Conservation (phyloP, 2,113 vertebrate species). For the Lepus americanus region DNA sequence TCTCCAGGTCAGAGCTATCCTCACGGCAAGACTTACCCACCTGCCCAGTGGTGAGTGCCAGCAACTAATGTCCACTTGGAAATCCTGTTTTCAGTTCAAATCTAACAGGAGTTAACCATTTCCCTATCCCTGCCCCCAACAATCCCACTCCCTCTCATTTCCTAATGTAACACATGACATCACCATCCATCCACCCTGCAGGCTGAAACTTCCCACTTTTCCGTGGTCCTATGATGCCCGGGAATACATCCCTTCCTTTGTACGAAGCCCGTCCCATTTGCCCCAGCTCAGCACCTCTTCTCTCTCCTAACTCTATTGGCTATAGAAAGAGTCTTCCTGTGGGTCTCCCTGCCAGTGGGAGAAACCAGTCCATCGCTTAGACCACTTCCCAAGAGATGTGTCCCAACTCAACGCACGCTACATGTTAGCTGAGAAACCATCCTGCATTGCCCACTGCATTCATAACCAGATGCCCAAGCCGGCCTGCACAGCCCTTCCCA, state of each 20-base stretch:
- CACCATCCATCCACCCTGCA: neutral
- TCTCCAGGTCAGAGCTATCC: neutral
- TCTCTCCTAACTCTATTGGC: neutral
- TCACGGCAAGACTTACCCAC: neutral
- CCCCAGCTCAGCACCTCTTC: neutral
- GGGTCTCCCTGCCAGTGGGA: neutral
- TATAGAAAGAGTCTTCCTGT: neutral
- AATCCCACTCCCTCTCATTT: neutral
- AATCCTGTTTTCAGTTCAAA: neutral
- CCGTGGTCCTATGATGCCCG: too few relatives aligned
- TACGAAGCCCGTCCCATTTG: neutral
- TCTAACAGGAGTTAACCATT: neutral
- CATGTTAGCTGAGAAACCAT: neutral
- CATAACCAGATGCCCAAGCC: neutral
- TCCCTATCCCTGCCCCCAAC: neutral
- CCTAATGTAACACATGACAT: neutral
- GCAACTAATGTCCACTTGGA: neutral
- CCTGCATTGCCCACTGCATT: neutral
- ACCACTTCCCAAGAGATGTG: neutral
- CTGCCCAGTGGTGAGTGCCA: neutral
- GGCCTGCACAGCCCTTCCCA: neutral
- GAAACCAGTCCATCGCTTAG: neutral
- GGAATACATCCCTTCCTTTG: neutral
- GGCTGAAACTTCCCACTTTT: neutral
- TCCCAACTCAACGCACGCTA: neutral